These are phyloP conservation scores for Agonopterix arenella DNA, from an alignment of 2,888 invertebrate species.

Conservation along the genomic window DNA sequence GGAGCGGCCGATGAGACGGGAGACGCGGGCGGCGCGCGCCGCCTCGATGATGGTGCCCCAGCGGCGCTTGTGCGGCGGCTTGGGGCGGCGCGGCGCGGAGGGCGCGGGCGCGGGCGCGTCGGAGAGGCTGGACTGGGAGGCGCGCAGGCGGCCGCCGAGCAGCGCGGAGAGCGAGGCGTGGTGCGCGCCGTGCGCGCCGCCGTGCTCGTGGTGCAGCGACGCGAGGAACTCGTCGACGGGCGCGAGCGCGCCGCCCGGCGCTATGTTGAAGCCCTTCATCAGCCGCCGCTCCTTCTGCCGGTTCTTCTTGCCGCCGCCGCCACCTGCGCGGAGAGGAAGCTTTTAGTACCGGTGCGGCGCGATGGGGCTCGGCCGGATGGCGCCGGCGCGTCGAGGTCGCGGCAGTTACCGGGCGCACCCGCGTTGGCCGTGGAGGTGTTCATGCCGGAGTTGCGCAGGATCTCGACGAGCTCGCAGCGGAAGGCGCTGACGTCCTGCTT, in stretches of 20 bases:
- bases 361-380: neutral
- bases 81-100: constrained; percentile 38
- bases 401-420: constrained; percentile 82
- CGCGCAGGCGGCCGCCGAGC: constrained; percentile 67
- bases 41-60: constrained; percentile 93
- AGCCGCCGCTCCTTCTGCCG: constrained; percentile 93
- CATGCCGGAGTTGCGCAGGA: constrained; percentile 97
- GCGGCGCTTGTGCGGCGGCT: constrained; percentile 82
- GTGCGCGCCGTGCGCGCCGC: constrained; percentile 52
- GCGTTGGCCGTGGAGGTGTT: constrained; percentile 91
- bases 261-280: constrained; percentile 95
- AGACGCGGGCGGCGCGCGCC: constrained; percentile 87
- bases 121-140: constrained; percentile 61
- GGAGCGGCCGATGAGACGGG: constrained; percentile 86
- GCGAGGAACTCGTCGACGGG: constrained; percentile 89
- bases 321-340: constrained; percentile 44
- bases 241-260: constrained; percentile 80
- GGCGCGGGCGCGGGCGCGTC: constrained; percentile 35
- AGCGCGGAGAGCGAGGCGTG: constrained; percentile 82
- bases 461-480: constrained; percentile 97
- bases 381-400: neutral
- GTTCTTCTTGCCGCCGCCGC: constrained; percentile 94
- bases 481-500: constrained; percentile 99
- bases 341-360: neutral
- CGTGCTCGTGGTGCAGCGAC: constrained; percentile 80